These are phyloP conservation scores for Darevskia nairensis DNA, from an alignment of 2,797 vertebrate genomes.

Conservation along the genomic window DNA sequence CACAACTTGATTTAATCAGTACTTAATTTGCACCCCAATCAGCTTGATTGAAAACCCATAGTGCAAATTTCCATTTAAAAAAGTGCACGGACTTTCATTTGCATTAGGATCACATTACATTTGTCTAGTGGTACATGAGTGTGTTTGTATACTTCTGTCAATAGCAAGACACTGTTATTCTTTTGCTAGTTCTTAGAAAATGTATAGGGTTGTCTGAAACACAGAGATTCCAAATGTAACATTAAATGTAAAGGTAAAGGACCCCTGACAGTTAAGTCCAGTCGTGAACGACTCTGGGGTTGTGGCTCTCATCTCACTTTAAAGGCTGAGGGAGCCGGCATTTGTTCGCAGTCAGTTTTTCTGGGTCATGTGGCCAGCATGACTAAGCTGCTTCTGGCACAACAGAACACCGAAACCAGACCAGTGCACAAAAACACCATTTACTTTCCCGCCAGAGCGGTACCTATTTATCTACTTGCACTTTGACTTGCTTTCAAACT, in stretches of 20 bases:
- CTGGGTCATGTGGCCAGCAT: too few relatives aligned
- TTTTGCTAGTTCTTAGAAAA: not conserved
- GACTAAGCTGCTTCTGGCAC: too few relatives aligned
- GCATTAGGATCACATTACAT: constrained; percentile 9
- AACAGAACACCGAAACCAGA: too few relatives aligned
- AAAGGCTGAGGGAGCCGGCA: too few relatives aligned
- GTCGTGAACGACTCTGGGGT: too few relatives aligned
- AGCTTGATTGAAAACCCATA: constrained; percentile 36
- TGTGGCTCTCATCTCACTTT: too few relatives aligned
- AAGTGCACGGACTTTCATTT: not conserved
- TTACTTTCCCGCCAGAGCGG: too few relatives aligned
- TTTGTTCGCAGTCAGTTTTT: too few relatives aligned
- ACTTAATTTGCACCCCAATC: constrained; percentile 28
- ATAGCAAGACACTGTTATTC: not conserved
- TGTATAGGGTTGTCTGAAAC: not conserved
- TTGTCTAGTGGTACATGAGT: not conserved
- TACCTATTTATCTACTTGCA: too few relatives aligned
- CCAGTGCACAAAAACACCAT: too few relatives aligned
- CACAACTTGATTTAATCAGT: constrained; percentile 34
- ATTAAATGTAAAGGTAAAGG: not conserved
- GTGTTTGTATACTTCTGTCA: not conserved
- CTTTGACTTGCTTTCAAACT: too few relatives aligned
- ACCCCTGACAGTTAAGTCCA: too few relatives aligned
- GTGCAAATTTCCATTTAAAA: constrained; percentile 6
- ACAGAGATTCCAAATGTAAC: not conserved